A percentile compares a stretch with the other conserved stretches of the same genome.
phyloP scores from a whole-genome alignment of 1,140 invertebrate genomes.

The Pseudachorutes palmiensis region DNA sequence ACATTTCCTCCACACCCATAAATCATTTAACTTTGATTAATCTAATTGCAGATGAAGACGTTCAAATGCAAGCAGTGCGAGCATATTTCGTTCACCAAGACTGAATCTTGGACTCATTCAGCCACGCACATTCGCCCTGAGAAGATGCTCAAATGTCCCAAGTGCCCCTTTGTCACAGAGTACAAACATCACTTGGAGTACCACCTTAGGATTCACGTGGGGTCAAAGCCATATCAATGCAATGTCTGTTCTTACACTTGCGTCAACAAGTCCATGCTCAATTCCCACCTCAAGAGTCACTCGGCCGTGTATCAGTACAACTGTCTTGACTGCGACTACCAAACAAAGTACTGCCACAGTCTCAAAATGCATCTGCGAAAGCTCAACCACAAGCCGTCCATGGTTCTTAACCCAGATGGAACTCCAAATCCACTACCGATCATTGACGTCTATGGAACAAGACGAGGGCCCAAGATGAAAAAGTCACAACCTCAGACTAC shows the following conservation, averaged over 20 bases:
- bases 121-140: slow-evolving; percentile 84
- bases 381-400: slow-evolving; percentile 75
- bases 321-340: slow-evolving; percentile 90
- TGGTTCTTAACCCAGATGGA: slow-evolving; percentile 78
- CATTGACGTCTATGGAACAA: slow-evolving; percentile 81
- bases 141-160: slow-evolving; percentile 79
- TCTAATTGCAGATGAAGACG: slow-evolving; percentile 72
- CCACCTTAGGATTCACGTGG: slow-evolving; percentile 88
- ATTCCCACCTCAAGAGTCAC: slow-evolving; percentile 96
- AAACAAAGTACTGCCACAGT: slow-evolving; percentile 96
- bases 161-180: slow-evolving; percentile 95
- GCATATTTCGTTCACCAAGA: slow-evolving; percentile 72
- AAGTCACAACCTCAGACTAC: slow-evolving; percentile 34
- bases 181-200: slow-evolving; percentile 99
- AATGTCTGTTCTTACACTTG: slow-evolving; percentile 83
- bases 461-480: slow-evolving; percentile 71
- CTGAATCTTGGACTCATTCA: slow-evolving; percentile 89
- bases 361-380: slow-evolving; percentile 92
- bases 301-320: slow-evolving; percentile 93
- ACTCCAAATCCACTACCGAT: slow-evolving; percentile 74
- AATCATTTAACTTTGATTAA: too few relatives aligned
- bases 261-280: slow-evolving; percentile 99
- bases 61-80: slow-evolving; percentile 90
- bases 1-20: too few relatives aligned
- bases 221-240: slow-evolving; percentile 95